Conservation (phyloP, 2,888 invertebrate genomes). For the Chirona hameri region DNA sequence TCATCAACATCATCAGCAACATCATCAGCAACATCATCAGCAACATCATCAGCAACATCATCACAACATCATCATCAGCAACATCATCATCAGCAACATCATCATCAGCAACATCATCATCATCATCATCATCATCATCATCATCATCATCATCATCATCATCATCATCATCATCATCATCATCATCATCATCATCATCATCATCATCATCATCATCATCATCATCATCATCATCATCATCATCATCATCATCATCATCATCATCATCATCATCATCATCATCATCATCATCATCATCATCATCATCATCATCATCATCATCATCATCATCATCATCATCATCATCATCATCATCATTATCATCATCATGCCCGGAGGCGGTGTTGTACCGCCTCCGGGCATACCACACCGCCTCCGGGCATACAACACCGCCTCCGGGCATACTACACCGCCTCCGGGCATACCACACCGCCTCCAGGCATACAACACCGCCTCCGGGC, state of each 20-base stretch:
- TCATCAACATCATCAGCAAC: too few species aligned
- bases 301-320: slow-evolving; percentile 22
- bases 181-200: slow-evolving; percentile 22
- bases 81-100: too few species aligned
- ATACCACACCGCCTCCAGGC: too few species aligned
- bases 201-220: slow-evolving; percentile 22
- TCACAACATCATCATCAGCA: too few species aligned
- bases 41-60: too few species aligned
- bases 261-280: slow-evolving; percentile 22
- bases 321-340: slow-evolving; percentile 22
- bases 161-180: slow-evolving; percentile 22
- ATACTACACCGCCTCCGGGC: too few species aligned
- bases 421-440: too few species aligned
- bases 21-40: too few species aligned
- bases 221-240: slow-evolving; percentile 12
- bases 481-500: too few species aligned
- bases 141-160: slow-evolving; percentile 22
- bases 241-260: slow-evolving; percentile 22
- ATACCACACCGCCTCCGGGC: too few species aligned
- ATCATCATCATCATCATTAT: slow-evolving; percentile 22
- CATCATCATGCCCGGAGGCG: background rate
- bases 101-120: too few species aligned
- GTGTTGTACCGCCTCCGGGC: background rate
- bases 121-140: slow-evolving; percentile 22
- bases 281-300: slow-evolving; percentile 22